A percentile compares a stretch with the other conserved stretches of the same genome.
Conservation (phyloP, 2,113 vertebrate species). For the Charadrius vociferus region DNA sequence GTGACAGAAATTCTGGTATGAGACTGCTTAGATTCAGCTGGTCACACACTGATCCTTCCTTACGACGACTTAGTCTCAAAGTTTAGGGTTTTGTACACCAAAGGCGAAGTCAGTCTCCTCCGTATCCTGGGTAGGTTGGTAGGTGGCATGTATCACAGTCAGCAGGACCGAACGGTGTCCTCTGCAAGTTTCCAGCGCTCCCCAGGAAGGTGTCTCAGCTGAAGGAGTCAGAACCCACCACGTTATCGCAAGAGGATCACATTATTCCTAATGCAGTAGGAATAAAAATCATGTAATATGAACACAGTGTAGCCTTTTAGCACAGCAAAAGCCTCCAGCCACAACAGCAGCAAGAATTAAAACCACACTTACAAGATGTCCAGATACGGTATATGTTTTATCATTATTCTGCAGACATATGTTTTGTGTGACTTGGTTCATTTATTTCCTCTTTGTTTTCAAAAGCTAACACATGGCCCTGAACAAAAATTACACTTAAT, state of each 20-base stretch:
- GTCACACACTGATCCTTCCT: background rate
- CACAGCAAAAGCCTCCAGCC: constrained; percentile 36
- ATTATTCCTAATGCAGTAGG: background rate
- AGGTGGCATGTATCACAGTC: background rate
- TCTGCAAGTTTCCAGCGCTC: background rate
- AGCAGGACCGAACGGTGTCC: background rate
- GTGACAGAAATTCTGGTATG: background rate
- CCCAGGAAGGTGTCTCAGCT: background rate
- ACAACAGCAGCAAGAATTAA: constrained; percentile 58
- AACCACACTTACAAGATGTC: constrained; percentile 38
- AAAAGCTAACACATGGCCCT: constrained; percentile 41
- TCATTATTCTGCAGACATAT: constrained; percentile 30
- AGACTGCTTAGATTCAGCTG: background rate
- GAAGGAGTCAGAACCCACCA: background rate
- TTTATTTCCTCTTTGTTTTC: constrained; percentile 60
- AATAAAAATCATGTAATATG: background rate
- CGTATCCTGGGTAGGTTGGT: background rate
- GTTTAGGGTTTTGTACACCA: background rate
- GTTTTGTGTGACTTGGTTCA: constrained; percentile 50
- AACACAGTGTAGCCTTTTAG: background rate
- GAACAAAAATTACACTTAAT: constrained; percentile 27
- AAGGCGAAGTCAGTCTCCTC: background rate
- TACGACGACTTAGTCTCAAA: background rate
- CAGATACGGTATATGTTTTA: constrained; percentile 14
- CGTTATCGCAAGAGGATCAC: background rate